phyloP scores from a whole-genome alignment of 2,888 invertebrate species.

The Pheosia gnoma region DNA sequence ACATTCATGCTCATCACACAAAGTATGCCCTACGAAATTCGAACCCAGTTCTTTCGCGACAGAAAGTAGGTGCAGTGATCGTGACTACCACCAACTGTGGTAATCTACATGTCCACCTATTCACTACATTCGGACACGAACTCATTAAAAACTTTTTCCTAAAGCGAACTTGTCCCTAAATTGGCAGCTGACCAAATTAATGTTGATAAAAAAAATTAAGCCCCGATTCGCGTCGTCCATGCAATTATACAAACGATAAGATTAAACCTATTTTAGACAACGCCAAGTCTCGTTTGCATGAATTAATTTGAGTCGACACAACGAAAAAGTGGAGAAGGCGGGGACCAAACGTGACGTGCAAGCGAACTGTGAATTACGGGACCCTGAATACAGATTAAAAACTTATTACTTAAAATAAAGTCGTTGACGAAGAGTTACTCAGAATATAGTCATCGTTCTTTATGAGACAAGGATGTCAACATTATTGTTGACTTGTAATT shows the following conservation, averaged over 20 bases:
- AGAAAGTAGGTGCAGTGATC: no score
- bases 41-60: no score
- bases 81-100: no score
- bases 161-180: constrained; percentile 32
- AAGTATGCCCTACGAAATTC: no score
- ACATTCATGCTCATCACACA: no score
- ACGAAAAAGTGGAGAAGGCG: constrained; percentile 53
- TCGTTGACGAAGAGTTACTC: neutral
- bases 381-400: constrained; percentile 25
- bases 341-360: constrained; percentile 55
- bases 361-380: constrained; percentile 50
- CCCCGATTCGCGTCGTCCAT: constrained; percentile 50
- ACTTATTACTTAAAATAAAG: constrained; percentile 31
- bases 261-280: constrained; percentile 67
- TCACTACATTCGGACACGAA: constrained; percentile 20
- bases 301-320: constrained; percentile 66
- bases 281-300: constrained; percentile 64
- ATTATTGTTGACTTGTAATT: no score
- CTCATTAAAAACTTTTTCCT: constrained; percentile 36
- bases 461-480: no score
- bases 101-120: constrained; percentile 11
- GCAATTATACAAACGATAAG: constrained; percentile 67
- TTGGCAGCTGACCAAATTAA: constrained; percentile 51
- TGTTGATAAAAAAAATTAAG: constrained; percentile 55
- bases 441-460: neutral